Evolutionary conservation across 2,888 invertebrate species (phyloP), one percentile per base, ranked within the genome.

Genomic region (Heterodera filipjevi): DNA sequence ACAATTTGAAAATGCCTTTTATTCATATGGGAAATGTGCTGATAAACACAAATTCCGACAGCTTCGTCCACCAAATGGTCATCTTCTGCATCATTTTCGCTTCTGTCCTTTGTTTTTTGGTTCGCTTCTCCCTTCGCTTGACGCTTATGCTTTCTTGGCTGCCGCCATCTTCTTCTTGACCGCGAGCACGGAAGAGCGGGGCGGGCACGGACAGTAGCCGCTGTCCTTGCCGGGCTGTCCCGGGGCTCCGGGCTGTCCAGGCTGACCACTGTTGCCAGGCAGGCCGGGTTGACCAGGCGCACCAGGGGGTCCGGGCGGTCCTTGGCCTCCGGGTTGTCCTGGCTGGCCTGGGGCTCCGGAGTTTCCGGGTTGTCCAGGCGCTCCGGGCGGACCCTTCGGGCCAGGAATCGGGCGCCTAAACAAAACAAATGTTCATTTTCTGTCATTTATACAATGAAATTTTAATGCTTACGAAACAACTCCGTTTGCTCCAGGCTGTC

Each of bases 161-260:
- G 53, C n/a, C 53, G 27, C 27, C 66, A 27, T 66, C 66, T 64
- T 64, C 64, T 64, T 64, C 16, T 22, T 27, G n/a, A 27, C 27
- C 8, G 66, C 16, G 30, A 32, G 16, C 66, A 66, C 66, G 66
- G 32, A 16, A 33, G 66, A 30, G 14, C 79, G 78, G 46, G 53
- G 59, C 66, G 79, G 79, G 79, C 79, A 79, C 14, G 79, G 79
- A 46, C 79, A 79, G 66, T 79, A 79, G 33, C 64, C 44, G 32
- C 53, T 53, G 59, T 77, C 32, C n/a, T 39, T 71, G 35, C 49
- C 64, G 27, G 64, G 66, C 66, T 75, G 44, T 46, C 33, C 64
- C n/a, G 44, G 39, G 1, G 19, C 64, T 75, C 66, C 27, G 64
- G 32, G 32, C 44, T 27, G 27, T 75, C 75, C 75, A 22, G 53